phyloP scores from a whole-genome alignment of 2,888 invertebrate genomes.

The Molorchus minor region DNA sequence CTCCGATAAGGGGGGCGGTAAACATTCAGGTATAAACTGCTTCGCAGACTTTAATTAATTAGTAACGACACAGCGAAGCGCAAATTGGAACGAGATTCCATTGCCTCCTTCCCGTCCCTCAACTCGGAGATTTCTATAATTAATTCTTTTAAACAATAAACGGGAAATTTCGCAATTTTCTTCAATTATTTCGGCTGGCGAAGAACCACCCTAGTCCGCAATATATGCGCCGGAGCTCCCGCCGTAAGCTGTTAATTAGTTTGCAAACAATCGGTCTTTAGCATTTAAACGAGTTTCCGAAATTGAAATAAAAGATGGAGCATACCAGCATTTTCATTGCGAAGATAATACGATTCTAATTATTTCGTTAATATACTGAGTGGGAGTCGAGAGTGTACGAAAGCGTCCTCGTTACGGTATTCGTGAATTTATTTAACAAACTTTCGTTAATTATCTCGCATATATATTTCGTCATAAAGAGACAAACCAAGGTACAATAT shows the following conservation, averaged over 20 bases:
- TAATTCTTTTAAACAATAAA: constrained; percentile 37
- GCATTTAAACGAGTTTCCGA: constrained; percentile 50
- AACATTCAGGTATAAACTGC: neutral
- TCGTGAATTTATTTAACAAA: no score
- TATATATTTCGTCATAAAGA: no score
- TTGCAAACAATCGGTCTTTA: constrained; percentile 49
- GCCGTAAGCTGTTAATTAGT: constrained; percentile 48
- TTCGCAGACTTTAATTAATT: constrained; percentile 10
- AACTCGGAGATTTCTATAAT: constrained; percentile 16
- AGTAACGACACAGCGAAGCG: neutral
- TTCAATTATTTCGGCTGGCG: constrained; percentile 45
- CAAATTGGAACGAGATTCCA: constrained; percentile 13
- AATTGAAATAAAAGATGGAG: constrained; percentile 39
- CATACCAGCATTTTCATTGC: constrained; percentile 25
- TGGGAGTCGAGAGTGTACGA: no score
- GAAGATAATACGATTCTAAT: constrained; percentile 30
- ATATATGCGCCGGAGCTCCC: constrained; percentile 32
- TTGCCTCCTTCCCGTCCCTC: neutral
- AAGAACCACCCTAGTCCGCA: no score
- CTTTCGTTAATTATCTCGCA: no score
- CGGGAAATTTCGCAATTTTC: constrained; percentile 39
- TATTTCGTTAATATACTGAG: constrained; percentile 32
- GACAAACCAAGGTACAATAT: no score
- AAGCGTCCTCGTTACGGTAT: no score
- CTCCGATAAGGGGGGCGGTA: no score